phyloP scores from a whole-genome alignment of 2,797 vertebrate genomes.

The Notolepis coatsorum region DNA sequence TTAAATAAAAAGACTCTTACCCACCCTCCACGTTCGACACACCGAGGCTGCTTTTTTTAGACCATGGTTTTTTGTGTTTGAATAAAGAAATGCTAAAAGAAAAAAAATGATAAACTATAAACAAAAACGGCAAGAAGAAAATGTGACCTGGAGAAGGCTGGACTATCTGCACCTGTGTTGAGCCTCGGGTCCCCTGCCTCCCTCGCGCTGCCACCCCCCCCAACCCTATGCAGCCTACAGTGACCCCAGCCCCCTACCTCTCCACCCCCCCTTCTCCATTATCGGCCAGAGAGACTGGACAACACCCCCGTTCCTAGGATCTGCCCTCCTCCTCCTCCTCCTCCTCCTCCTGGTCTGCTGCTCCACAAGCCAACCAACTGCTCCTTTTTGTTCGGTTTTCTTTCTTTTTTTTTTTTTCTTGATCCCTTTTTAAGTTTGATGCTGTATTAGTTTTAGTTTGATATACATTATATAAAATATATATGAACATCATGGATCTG shows the following conservation, averaged over 20 bases:
- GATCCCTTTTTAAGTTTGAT: slow-evolving; percentile 87
- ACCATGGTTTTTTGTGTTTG: slow-evolving; percentile 81
- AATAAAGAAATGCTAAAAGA: slow-evolving; percentile 60
- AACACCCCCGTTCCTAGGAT: no score
- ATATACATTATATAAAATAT: slow-evolving; percentile 90
- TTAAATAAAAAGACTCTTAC: slow-evolving; percentile 49
- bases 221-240: slow-evolving; percentile 9
- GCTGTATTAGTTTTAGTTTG: slow-evolving; percentile 92
- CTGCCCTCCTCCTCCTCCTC: slow-evolving; percentile 34
- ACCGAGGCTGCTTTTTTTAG: slow-evolving; percentile 78
- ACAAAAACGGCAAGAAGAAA: slow-evolving; percentile 35
- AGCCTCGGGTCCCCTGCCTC: slow-evolving; percentile 8
- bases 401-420: slow-evolving; percentile 41
- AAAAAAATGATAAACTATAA: slow-evolving; percentile 57
- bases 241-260: neutral
- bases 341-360: slow-evolving; percentile 54
- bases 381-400: slow-evolving; percentile 40
- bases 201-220: slow-evolving; percentile 16
- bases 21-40: slow-evolving; percentile 53
- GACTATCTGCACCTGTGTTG: slow-evolving; percentile 60
- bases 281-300: slow-evolving; percentile 23
- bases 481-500: slow-evolving; percentile 81
- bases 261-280: slow-evolving; percentile 21
- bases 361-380: slow-evolving; percentile 61
- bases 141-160: slow-evolving; percentile 56